Base-by-base conservation (phyloP, 2,888 invertebrate species). In the Drosophila maculinotata region DNA sequence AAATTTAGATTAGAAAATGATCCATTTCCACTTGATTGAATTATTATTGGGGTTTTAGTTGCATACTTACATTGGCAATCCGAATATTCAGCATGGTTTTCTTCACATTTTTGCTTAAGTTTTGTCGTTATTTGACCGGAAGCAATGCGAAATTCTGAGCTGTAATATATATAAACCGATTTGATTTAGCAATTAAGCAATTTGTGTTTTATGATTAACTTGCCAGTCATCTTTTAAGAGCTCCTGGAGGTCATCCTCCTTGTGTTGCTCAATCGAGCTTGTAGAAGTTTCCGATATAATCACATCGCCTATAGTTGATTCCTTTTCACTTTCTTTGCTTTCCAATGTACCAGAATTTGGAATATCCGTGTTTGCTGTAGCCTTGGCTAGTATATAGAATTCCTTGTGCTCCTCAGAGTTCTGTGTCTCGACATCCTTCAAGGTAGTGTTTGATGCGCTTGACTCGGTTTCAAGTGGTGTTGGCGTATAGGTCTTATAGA, bases 11-110 rank as follows among this genome's bases (percentile, higher is more conserved):
- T 33, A 10, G 9, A 1, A 17, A 35, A 17, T n/a, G 4, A 35
- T 20, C 20, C 4, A 2, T 4, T 20, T 3, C 20, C 4, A 20
- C 20, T 20, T 20, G 2, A 2, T 20, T 3, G 4, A 4, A 2
- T 4, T 3, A 2, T 20, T 20, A 3, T 3, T 20, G 4, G 20
- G 20, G 20, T 3, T 30, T 30, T 30, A 10, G 1, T 12, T 12
- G 8, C 8, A 10, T n/a, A 74, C 77, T 67, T n/a, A 74, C 73
- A n/a, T 31, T 23, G 23, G 5, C n/a, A 5, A 15, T 30, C 10
- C 1, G 10, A 10, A 6, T 15, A 1, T 28, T 10, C 14, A 1
- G 0, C 1, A 5, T 9, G n/a, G 5, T 44, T 12, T 15, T 12
- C 0, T 4, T 20, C 17, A 10, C 1, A 12, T 1, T 1, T 12